Base-by-base conservation (phyloP, 1,140 invertebrate genomes). In the Ectropis grisescens region DNA sequence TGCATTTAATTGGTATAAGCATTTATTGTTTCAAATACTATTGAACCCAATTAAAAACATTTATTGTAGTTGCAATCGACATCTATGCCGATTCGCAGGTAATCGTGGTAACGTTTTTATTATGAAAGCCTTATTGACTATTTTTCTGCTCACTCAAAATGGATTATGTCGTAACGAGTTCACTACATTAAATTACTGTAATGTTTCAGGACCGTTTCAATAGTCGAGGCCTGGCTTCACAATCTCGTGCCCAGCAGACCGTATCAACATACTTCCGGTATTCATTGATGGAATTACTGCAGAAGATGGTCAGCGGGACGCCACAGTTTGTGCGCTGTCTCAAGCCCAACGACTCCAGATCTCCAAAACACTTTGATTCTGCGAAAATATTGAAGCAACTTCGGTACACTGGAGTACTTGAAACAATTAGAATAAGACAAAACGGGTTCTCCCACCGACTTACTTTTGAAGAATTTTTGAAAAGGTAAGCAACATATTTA, bases 301-400 rank as follows among this genome's bases (percentile, higher is more conserved):
- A 93, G 62, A 93, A 93, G 70, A 93, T 93, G 89, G 90, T 93
- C 2, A 89, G 88, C 16, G 86, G 86, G 0, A 86, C 87, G 4
- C 92, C 92, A 2, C 92, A 93, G 65, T 95, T 95, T 76, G 90
- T 95, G 8, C 85, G 92, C 41, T 95, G 93, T 47, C 87, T 95
- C 24, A 92, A 93, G 76, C 93, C 93, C 2, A 94, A 94, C 61
- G 90, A 92, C 48, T 83, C 85, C 13, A 87, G 89, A 43, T 83
- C 86, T 19, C 86, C 91, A 1, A 87, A 87, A 42, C 78, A 82
- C 33, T 93, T 93, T 60, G 89, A 93, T 47, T 84, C 85, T 4
- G 82, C 86, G 2, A 92, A 93, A 68, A 90, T 94, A 11, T 62
- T 89, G 9, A 87, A 89, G 34, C 93, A 95, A 58, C 71, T 95